phyloP scores from a whole-genome alignment of 2,113 vertebrate genomes.

The Eubucco bourcierii region DNA sequence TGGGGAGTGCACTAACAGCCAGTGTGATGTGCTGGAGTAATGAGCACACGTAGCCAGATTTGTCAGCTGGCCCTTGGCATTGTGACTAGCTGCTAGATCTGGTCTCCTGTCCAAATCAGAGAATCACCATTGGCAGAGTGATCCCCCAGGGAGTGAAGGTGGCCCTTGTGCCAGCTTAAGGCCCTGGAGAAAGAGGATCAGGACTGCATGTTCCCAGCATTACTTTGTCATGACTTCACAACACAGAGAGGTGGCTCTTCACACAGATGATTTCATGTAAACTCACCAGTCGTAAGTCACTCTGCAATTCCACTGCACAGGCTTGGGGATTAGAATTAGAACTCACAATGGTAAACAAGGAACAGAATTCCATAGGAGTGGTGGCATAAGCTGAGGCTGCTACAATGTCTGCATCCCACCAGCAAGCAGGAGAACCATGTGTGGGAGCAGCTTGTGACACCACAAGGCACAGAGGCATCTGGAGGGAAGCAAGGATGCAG shows the following conservation, averaged over 20 bases:
- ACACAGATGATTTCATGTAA: background rate
- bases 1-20: background rate
- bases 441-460: background rate
- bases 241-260: background rate
- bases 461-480: background rate
- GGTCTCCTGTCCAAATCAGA: background rate
- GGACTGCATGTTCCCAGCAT: background rate
- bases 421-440: background rate
- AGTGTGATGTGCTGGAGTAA: background rate
- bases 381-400: background rate
- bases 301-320: background rate
- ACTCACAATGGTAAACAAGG: background rate
- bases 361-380: background rate
- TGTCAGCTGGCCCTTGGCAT: background rate
- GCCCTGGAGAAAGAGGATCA: background rate
- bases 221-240: background rate
- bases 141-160: background rate
- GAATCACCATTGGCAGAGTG: background rate
- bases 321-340: background rate
- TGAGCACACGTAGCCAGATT: rapidly evolving
- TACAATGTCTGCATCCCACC: background rate
- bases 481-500: background rate
- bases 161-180: background rate
- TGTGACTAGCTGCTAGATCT: background rate
- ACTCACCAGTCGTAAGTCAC: background rate